Evolutionary conservation across 1,140 invertebrate species (phyloP), one percentile per base, ranked within the genome.

Genomic region (Lasioglossum albipes): DNA sequence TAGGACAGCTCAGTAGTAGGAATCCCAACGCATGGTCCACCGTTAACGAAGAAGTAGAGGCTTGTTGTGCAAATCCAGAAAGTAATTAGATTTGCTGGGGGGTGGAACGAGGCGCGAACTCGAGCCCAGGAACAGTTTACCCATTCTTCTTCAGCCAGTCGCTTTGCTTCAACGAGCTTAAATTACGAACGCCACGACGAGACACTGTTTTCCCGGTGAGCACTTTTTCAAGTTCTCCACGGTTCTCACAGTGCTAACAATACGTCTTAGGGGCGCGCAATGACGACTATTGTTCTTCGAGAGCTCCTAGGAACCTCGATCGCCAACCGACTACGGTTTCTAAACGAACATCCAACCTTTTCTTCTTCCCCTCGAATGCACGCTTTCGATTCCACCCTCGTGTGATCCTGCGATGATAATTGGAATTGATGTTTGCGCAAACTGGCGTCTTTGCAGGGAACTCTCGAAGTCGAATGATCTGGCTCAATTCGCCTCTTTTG

Each of bases 281-380:
- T 6, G 54, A 6, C n/a, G 20, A 41, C 16, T 10, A 13, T 10
- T 41, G 10, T 77, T 36, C 4, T 16, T 49, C 41, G 45, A 67
- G 49, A 3, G n/a, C 41, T 59, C 16, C 74, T 82, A 62, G 10
- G 27, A 49, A 59, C 57, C 81, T 65, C 31, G 49, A 78, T 77
- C 62, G 31, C 27, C 52, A 45, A 6, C 10, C 13, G 41, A 22
- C 57, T 12, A 31, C n/a, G 7, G 2, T 57, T 16, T 52, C 59
- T 9, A 64, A 49, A 54, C 42, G 27, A 41, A n/a, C 54, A 31
- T 45, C n/a, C 20, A 73, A 16, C 62, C 9, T 7, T 18, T 27
- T 10, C 10, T 69, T 2, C 49, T 52, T 22, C 45, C 20, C 9
- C 4, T 6, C 72, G 22, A 12, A 9, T 10, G 45, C 45, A 45